A percentile compares a stretch with the other conserved stretches of the same genome.
Evolutionary conservation across 1,140 invertebrate species (phyloP).

Genomic region (Marisa cornuarietis): DNA sequence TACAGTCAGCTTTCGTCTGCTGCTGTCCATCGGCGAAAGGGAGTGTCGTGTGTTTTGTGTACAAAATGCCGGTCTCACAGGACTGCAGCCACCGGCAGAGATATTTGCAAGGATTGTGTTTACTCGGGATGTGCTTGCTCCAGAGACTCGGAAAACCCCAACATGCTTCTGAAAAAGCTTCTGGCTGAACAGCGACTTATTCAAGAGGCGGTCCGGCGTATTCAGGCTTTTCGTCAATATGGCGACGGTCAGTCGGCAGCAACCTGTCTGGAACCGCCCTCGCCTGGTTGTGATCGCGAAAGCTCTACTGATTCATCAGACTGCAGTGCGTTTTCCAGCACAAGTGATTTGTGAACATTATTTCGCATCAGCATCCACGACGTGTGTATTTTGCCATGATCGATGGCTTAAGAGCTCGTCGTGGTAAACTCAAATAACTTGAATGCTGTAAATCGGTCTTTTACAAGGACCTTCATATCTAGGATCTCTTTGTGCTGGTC

Average conservation of each 20-base stretch:
- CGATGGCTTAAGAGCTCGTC: too few species aligned
- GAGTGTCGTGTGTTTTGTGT: constrained; percentile 12
- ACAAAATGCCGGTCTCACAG: neutral
- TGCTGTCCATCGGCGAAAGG: constrained; percentile 10
- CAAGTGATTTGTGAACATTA: constrained; percentile 4
- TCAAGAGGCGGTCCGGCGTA: constrained; percentile 41
- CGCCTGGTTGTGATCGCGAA: constrained; percentile 4
- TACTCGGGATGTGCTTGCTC: neutral
- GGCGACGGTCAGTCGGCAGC: neutral
- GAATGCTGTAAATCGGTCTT: too few species aligned
- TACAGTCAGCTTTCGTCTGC: constrained; percentile 7
- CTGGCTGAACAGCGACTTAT: constrained; percentile 44
- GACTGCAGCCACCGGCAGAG: neutral
- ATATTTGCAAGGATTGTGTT: neutral
- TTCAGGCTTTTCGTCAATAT: constrained; percentile 24
- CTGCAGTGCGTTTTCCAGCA: constrained; percentile 20
- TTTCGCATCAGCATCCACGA: too few species aligned
- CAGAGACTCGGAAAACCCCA: constrained; percentile 14
- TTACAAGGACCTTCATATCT: too few species aligned
- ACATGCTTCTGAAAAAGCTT: constrained; percentile 33
- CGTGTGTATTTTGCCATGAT: too few species aligned
- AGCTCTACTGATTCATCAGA: constrained; percentile 8
- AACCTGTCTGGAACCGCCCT: neutral
- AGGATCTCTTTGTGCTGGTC: too few species aligned
- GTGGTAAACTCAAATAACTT: too few species aligned